Base-by-base conservation (phyloP, 2,888 invertebrate genomes). In the Lysandra coridon region DNA sequence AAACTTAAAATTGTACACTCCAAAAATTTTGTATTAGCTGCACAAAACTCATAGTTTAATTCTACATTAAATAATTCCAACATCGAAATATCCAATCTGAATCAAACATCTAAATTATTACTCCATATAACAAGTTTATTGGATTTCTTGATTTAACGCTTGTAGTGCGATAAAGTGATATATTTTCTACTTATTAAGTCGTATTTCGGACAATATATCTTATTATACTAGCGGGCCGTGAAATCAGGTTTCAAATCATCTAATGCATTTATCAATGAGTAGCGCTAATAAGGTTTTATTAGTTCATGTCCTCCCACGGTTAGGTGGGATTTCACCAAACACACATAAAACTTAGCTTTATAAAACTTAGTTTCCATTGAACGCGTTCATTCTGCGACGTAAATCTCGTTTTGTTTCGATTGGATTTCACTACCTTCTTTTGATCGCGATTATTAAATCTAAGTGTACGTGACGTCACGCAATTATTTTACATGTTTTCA, bases 191-290 rank as follows among this genome's bases (percentile, higher is more conserved):
- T 44, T 75, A 75, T 75, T 75, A 49, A 75, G 75, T 75, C 23
- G 75, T 44, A 75, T 75, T 44, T 75, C 23, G 75, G 30, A 75
- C 75, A 75, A 49, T 75, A 53, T 49, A 75, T 75, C 75, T 75
- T 75, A 75, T 49, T 74, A 74, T 23, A 49, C 23, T 14, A 30
- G 12, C 30, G 30, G 5, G 69, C 69, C 69, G 33, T 33, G 69
- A 69, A 69, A 37, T 69, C 69, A 69, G 69, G 69, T 69, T 69
- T 69, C 69, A 69, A 69, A 37, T 69, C 69, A 69, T 69, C 69
- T 17, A 69, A 69, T 69, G 69, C 33, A 69, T 69, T 69, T 69
- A 69, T 69, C 37, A 37, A 69, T 14, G 69, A 14, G 69, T 69
- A 37, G 69, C 69, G 30, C 64, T 12, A 69, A 37, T 69, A 12